These are phyloP conservation scores for Operophtera brumata DNA, from an alignment of 2,888 invertebrate genomes.

Conservation along the genomic window DNA sequence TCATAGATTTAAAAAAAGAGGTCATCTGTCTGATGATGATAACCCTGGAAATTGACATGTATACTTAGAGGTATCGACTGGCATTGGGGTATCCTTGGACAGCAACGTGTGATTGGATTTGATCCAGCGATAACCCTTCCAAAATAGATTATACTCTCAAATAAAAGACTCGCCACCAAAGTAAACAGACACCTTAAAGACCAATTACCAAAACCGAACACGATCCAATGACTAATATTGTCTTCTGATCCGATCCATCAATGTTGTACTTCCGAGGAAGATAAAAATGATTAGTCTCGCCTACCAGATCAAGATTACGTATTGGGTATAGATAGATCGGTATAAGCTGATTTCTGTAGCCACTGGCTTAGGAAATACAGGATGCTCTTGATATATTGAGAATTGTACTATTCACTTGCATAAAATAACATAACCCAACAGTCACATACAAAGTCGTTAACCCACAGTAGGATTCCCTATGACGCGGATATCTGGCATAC, in stretches of 20 bases:
- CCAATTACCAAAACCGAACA: slow-evolving; percentile 34
- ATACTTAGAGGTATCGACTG: no score
- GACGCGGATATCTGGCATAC: no score
- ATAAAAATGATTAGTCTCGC: slow-evolving; percentile 64
- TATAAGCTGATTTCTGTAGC: slow-evolving; percentile 47
- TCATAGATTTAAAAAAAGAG: no score
- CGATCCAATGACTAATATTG: slow-evolving; percentile 30
- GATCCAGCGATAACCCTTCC: background rate
- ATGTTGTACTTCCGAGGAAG: slow-evolving; percentile 55
- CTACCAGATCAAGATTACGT: slow-evolving; percentile 55
- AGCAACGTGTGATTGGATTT: no score
- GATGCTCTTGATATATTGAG: slow-evolving; percentile 36
- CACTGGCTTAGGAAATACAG: slow-evolving; percentile 50
- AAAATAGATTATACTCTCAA: background rate
- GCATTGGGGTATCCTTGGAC: no score
- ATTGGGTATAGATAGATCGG: slow-evolving; percentile 58
- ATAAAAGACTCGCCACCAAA: slow-evolving; percentile 3
- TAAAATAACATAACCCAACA: background rate
- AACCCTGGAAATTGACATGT: no score
- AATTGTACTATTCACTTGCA: no score
- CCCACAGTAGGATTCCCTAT: no score
- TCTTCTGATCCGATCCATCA: slow-evolving; percentile 51
- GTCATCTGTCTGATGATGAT: no score
- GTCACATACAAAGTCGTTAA: no score
- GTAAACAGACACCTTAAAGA: slow-evolving; percentile 21